A percentile compares a stretch with the other conserved stretches of the same genome.
These are phyloP conservation scores for Diachrysia chrysitis DNA, from an alignment of 2,888 invertebrate species.

Conservation along the genomic window DNA sequence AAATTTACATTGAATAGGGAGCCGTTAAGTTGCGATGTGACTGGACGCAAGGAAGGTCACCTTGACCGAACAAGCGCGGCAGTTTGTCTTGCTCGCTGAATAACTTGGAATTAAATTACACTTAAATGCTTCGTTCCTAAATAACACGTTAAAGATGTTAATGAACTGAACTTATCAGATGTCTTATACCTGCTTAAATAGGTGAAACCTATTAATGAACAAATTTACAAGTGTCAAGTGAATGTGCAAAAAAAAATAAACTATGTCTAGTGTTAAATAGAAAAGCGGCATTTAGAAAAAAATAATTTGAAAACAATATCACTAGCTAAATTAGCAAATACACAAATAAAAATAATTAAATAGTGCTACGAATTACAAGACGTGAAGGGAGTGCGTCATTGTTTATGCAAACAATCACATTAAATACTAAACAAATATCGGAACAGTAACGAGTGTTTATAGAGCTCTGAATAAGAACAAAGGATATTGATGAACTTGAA, in stretches of 20 bases:
- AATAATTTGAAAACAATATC: conserved; percentile 6
- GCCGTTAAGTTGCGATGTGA: conserved; percentile 79
- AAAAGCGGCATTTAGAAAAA: conserved; percentile 5
- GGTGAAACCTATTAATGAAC: conserved; percentile 16
- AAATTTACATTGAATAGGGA: conserved; percentile 86
- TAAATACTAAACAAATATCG: conserved; percentile 64
- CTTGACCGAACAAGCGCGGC: conserved; percentile 78
- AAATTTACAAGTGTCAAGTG: neutral
- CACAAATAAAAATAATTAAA: conserved; percentile 49
- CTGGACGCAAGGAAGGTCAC: conserved; percentile 82
- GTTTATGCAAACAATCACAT: conserved; percentile 67
- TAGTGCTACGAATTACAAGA: conserved; percentile 61
- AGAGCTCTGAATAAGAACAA: conserved; percentile 68
- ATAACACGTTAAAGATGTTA: conserved; percentile 48
- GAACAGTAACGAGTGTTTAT: conserved; percentile 68
- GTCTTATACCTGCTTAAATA: conserved; percentile 33
- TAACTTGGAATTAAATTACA: conserved; percentile 61
- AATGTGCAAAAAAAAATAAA: neutral
- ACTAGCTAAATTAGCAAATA: conserved; percentile 29
- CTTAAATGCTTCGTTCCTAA: conserved; percentile 46
- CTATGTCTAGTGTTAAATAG: neutral
- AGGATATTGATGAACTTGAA: conserved; percentile 76
- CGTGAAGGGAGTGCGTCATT: conserved; percentile 69
- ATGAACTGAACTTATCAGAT: conserved; percentile 51
- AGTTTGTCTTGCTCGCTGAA: conserved; percentile 69